Conservation (phyloP, 2,113 vertebrate genomes). For the Garra rufa region DNA sequence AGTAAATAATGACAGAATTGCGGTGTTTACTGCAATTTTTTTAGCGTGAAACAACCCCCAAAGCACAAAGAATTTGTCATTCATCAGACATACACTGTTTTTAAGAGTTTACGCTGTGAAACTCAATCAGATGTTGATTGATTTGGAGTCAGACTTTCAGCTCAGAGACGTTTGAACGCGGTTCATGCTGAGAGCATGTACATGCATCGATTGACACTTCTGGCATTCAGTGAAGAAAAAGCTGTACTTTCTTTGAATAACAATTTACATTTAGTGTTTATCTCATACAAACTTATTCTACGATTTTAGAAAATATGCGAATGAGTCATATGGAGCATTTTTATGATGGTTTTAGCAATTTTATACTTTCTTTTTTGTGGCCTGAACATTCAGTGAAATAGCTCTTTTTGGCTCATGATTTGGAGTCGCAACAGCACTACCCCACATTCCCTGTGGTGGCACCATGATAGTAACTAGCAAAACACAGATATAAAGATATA, state of each 20-base stretch:
- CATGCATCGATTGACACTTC: background rate
- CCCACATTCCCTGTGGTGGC: background rate
- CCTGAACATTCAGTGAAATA: background rate
- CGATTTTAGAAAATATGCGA: background rate
- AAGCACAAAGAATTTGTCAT: background rate
- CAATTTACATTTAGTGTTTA: background rate
- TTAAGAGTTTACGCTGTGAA: slow-evolving; percentile 7
- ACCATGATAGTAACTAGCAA: background rate
- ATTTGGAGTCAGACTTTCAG: background rate
- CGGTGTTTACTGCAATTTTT: background rate
- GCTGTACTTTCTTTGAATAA: background rate
- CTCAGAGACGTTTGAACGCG: background rate
- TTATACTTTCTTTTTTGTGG: background rate
- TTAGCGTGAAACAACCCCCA: background rate
- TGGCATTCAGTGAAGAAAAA: slow-evolving; percentile 2
- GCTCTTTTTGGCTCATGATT: background rate
- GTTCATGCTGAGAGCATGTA: background rate
- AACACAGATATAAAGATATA: background rate
- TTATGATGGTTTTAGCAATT: background rate
- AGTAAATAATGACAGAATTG: background rate
- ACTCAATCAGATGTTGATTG: slow-evolving; percentile 3
- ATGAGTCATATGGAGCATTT: background rate
- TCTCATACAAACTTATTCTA: background rate
- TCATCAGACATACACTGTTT: background rate
- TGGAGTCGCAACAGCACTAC: background rate